Evolutionary conservation across 2,113 vertebrate species (phyloP).

Genomic region (Manacus vitellinus): DNA sequence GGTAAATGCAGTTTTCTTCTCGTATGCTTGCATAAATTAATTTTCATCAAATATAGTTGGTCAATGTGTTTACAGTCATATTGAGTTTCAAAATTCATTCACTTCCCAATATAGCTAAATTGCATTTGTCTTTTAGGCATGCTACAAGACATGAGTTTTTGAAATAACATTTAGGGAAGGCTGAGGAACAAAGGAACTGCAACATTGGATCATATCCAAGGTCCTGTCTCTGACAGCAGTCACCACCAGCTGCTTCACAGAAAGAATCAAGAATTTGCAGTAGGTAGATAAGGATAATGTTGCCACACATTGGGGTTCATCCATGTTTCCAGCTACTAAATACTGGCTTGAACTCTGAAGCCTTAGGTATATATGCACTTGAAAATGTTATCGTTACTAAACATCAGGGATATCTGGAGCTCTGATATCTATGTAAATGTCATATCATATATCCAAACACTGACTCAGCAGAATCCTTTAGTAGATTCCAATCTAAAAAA

Average conservation of each 20-base stretch:
- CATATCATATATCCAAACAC: background rate
- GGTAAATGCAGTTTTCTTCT: background rate
- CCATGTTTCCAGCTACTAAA: background rate
- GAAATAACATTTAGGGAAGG: background rate
- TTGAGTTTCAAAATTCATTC: background rate
- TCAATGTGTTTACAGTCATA: background rate
- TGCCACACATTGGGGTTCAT: background rate
- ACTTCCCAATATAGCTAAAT: background rate
- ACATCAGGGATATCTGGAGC: background rate
- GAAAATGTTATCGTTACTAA: background rate
- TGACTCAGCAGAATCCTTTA: background rate
- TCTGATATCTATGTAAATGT: background rate
- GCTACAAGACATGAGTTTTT: background rate
- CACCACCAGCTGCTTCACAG: slow-evolving; percentile 49
- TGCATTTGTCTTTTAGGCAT: background rate
- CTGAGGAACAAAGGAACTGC: slow-evolving; percentile 50
- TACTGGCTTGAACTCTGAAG: background rate
- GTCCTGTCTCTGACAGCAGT: slow-evolving; percentile 55
- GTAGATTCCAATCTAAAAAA: background rate
- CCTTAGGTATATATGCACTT: background rate
- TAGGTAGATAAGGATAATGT: background rate
- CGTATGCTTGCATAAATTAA: background rate
- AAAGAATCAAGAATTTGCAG: slow-evolving; percentile 2
- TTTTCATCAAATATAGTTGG: background rate
- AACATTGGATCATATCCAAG: slow-evolving; percentile 28